Conservation (phyloP, 2,888 invertebrate genomes). For the Scaptomyza caliginosa region DNA sequence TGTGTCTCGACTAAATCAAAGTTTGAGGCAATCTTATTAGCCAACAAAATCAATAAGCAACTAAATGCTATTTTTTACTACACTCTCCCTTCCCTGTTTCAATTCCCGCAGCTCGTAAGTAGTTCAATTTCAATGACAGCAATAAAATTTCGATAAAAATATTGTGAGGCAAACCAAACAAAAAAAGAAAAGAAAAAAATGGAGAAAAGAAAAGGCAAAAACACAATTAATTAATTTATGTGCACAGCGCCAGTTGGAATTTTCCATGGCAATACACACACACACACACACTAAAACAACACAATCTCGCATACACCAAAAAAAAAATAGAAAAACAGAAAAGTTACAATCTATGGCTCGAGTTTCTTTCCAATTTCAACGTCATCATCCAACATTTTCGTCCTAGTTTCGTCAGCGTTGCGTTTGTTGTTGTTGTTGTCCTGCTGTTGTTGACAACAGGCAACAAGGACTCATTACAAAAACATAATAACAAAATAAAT, state of each 20-base stretch:
- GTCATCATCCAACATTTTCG: conserved; percentile 66
- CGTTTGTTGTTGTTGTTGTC: conserved; percentile 4
- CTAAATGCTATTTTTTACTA: conserved; percentile 52
- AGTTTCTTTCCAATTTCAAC: conserved; percentile 78
- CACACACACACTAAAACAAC: conserved; percentile 16
- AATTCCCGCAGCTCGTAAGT: conserved; percentile 30
- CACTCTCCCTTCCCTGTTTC: not conserved
- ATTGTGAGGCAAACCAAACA: conserved; percentile 9
- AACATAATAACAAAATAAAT: conserved; percentile 80
- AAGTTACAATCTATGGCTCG: conserved; percentile 64
- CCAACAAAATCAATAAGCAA: conserved; percentile 60
- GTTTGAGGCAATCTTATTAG: conserved; percentile 37
- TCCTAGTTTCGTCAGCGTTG: conserved; percentile 56
- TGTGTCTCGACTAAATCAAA: conserved; percentile 20
- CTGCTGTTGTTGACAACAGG: conserved; percentile 31
- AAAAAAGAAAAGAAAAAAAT: conserved; percentile 25
- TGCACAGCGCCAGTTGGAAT: conserved; percentile 65
- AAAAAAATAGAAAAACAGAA: conserved; percentile 23
- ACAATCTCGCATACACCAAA: conserved; percentile 10
- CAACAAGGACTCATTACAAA: conserved; percentile 74
- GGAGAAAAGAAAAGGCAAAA: conserved; percentile 40
- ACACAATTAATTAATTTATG: conserved; percentile 78
- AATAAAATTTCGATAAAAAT: conserved; percentile 68
- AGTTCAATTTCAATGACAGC: conserved; percentile 68
- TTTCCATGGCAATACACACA: conserved; percentile 73